Evolutionary conservation across 2,797 vertebrate species (phyloP).

Genomic region (Trematomus bernacchii): DNA sequence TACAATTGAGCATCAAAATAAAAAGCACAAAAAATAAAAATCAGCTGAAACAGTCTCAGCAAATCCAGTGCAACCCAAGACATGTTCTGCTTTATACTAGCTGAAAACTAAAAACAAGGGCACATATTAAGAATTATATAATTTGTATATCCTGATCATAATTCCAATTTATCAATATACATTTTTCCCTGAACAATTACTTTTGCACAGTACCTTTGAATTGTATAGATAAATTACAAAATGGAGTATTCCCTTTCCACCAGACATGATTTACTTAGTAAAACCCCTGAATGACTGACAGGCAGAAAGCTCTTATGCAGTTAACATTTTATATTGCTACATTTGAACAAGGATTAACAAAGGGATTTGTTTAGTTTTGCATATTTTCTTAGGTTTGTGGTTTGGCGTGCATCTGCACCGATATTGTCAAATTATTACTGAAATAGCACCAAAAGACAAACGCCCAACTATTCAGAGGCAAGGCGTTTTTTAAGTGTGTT

Average conservation of each 20-base stretch:
- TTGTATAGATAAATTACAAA: conserved; percentile 84
- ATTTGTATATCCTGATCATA: conserved; percentile 81
- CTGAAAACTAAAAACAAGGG: conserved; percentile 78
- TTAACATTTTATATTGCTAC: conserved; percentile 84
- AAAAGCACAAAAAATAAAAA: conserved; percentile 54
- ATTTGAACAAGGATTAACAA: conserved; percentile 78
- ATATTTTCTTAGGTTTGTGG: conserved; percentile 80
- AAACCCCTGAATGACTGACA: conserved; percentile 82
- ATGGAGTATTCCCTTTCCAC: conserved; percentile 84
- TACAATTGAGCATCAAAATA: conserved; percentile 74
- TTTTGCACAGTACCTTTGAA: conserved; percentile 87
- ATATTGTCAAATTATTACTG: conserved; percentile 79
- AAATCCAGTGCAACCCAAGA: conserved; percentile 89
- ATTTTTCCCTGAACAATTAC: conserved; percentile 85
- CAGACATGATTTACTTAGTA: conserved; percentile 78
- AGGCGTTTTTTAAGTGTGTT: conserved; percentile 73
- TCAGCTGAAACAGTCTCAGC: conserved; percentile 82
- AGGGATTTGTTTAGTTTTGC: conserved; percentile 76
- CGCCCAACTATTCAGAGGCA: conserved; percentile 55
- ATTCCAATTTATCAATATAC: conserved; percentile 79
- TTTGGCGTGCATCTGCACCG: conserved; percentile 76
- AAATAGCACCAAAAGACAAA: conserved; percentile 85
- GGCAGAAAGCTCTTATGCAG: conserved; percentile 75
- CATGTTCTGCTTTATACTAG: conserved; percentile 78
- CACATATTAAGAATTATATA: conserved; percentile 78